Conservation (phyloP, 2,797 vertebrate species). For the Linurgus olivaceus region DNA sequence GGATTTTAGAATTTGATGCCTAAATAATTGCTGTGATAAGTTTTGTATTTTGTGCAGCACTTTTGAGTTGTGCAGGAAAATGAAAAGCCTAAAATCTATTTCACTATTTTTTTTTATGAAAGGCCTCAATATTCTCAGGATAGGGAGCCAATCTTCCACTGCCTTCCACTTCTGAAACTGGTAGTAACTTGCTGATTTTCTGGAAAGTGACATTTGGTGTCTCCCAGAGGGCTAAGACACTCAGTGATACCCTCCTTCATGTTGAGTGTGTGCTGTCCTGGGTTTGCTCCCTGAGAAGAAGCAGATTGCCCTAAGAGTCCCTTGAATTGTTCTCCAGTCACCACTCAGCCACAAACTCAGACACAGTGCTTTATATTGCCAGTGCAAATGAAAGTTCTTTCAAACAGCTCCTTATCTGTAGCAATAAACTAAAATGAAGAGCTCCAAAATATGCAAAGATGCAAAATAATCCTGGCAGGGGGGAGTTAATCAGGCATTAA, state of each 20-base stretch:
- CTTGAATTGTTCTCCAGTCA: background rate
- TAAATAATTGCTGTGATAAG: background rate
- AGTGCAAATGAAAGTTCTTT: background rate
- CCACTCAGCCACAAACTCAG: background rate
- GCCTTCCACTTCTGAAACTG: background rate
- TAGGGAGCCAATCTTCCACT: background rate
- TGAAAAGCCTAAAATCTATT: background rate
- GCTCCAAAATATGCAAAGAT: constrained; percentile 41
- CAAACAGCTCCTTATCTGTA: background rate
- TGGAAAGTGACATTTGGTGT: background rate
- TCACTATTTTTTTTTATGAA: background rate
- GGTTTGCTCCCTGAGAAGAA: background rate
- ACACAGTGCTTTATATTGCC: background rate
- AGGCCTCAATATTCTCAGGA: background rate
- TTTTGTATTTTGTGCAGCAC: background rate
- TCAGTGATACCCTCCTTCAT: background rate
- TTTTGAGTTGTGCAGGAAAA: background rate
- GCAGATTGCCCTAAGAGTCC: background rate
- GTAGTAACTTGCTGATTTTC: background rate
- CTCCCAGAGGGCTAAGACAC: background rate
- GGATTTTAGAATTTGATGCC: background rate
- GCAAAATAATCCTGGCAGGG: constrained; percentile 40
- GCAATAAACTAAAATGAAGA: background rate
- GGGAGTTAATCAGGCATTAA: constrained; percentile 51
- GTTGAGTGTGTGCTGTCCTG: background rate